Conservation (phyloP, 2,797 vertebrate genomes). For the Fringilla coelebs region DNA sequence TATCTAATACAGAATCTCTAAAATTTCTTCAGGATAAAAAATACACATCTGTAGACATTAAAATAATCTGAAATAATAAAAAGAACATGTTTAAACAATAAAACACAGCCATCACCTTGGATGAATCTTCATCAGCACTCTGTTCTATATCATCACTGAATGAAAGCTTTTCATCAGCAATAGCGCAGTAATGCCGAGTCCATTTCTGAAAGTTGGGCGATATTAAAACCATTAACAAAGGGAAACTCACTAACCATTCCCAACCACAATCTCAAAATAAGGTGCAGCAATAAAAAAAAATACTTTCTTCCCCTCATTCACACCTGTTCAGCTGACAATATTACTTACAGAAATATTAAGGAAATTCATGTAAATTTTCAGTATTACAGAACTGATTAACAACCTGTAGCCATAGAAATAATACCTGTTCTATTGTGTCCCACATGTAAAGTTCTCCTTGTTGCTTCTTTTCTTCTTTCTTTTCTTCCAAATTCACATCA, state of each 20-base stretch:
- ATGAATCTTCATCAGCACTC: slow-evolving; percentile 74
- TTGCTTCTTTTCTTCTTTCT: slow-evolving; percentile 82
- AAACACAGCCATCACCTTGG: slow-evolving; percentile 63
- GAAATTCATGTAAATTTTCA: neutral
- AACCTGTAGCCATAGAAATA: neutral
- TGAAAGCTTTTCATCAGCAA: slow-evolving; percentile 88
- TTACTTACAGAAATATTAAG: neutral
- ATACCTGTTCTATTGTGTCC: slow-evolving; percentile 95
- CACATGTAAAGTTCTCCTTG: slow-evolving; percentile 94
- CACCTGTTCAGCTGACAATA: neutral
- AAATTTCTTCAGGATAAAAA: neutral
- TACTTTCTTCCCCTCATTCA: neutral
- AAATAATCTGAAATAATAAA: neutral
- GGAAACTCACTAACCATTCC: neutral
- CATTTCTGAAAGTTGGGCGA: slow-evolving; percentile 79
- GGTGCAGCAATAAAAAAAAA: neutral
- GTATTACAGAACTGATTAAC: neutral
- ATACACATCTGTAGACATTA: neutral
- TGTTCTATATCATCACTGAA: slow-evolving; percentile 90
- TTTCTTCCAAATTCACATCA: slow-evolving; percentile 79
- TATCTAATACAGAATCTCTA: neutral
- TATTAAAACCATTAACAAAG: neutral
- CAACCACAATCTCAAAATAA: neutral
- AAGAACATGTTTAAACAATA: neutral
- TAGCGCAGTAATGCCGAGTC: slow-evolving; percentile 92